These are phyloP conservation scores for Rhadinocentrus ornatus DNA, from an alignment of 2,797 vertebrate species.

Conservation along the genomic window DNA sequence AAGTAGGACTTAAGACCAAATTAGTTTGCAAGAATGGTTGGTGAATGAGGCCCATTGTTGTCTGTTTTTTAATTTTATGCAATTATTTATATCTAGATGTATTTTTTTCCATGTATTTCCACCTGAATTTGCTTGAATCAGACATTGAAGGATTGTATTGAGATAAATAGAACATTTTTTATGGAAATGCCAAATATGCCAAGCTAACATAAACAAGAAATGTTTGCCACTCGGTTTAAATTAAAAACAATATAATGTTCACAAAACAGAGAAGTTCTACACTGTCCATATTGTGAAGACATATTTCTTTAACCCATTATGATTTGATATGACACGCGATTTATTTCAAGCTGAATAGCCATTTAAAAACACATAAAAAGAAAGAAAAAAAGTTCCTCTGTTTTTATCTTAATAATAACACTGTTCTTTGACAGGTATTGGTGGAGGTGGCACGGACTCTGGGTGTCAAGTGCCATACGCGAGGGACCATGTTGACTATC, in stretches of 20 bases:
- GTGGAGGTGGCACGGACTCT: constrained; percentile 89
- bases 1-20: no score
- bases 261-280: no score
- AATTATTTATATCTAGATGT: not conserved
- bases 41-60: no score
- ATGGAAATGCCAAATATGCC: not conserved
- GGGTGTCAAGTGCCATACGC: constrained; percentile 89
- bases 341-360: not conserved
- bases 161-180: no score
- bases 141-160: not conserved
- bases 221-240: not conserved
- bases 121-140: not conserved
- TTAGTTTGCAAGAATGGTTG: no score
- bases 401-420: not conserved
- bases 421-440: constrained; percentile 87
- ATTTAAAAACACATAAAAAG: not conserved
- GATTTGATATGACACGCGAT: no score
- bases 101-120: not conserved
- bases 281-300: not conserved
- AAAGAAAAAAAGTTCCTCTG: no score
- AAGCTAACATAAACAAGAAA: not conserved
- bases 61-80: no score
- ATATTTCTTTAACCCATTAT: not conserved
- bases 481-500: constrained; percentile 91
- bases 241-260: not conserved